Evolutionary conservation across 2,888 invertebrate genomes (phyloP).

Genomic region (Coelinius sp.): DNA sequence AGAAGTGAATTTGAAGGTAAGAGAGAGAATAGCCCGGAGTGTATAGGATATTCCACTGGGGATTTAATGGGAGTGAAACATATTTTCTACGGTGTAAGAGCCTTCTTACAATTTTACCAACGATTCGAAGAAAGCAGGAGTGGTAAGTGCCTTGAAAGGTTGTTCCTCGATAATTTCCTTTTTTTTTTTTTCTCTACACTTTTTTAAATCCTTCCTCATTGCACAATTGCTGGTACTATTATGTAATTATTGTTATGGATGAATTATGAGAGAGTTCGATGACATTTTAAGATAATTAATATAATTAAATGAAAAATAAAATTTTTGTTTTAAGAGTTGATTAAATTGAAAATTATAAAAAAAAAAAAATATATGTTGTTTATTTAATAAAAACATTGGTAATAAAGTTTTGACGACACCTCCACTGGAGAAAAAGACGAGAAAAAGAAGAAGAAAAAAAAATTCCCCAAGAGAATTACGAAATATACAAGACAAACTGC

Average conservation of each 20-base stretch:
- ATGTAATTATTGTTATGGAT: constrained; percentile 8
- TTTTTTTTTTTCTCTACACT: too few species aligned
- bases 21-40: background rate
- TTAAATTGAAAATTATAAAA: too few species aligned
- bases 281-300: background rate
- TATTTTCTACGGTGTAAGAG: background rate
- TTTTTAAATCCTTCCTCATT: constrained; percentile 18
- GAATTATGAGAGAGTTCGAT: constrained; percentile 8
- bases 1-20: constrained; percentile 11
- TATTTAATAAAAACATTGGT: too few species aligned
- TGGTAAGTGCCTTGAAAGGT: constrained; percentile 5
- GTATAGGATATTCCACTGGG: background rate
- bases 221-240: constrained; percentile 13
- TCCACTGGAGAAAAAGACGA: too few species aligned
- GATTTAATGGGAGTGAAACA: background rate
- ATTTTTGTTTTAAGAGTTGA: too few species aligned
- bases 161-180: background rate
- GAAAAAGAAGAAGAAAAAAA: too few species aligned
- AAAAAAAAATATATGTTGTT: too few species aligned
- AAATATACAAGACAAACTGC: background rate
- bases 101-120: background rate
- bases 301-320: too few species aligned
- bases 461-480: too few species aligned
- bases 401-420: too few species aligned
- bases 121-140: constrained; percentile 4